Evolutionary conservation across 1,140 invertebrate species (phyloP).

Genomic region (Bombus picipes): DNA sequence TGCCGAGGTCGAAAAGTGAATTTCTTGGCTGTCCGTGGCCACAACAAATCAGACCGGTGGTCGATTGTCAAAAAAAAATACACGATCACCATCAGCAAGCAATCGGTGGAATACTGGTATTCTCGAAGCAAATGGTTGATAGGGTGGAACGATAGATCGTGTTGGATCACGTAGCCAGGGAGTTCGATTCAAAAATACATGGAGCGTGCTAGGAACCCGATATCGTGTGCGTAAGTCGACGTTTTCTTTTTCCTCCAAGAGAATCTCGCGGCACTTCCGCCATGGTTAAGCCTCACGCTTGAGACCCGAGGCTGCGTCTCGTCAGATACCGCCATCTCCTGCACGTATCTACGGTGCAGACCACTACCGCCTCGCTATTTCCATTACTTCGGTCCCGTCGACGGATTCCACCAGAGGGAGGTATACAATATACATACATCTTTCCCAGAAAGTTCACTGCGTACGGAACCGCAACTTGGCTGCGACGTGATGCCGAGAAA

Average conservation of each 20-base stretch:
- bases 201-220: slow-evolving; percentile 12
- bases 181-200: slow-evolving; percentile 53
- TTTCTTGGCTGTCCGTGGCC: not conserved
- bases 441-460: slow-evolving; percentile 36
- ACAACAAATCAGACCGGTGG: slow-evolving; percentile 33
- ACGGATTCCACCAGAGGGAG: slow-evolving; percentile 50
- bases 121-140: slow-evolving; percentile 37
- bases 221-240: slow-evolving; percentile 7
- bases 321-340: slow-evolving; percentile 61
- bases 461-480: slow-evolving; percentile 37
- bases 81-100: slow-evolving; percentile 20
- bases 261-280: slow-evolving; percentile 39
- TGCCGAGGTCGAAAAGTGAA: slow-evolving; percentile 7
- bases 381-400: slow-evolving; percentile 61
- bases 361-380: slow-evolving; percentile 71
- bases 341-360: slow-evolving; percentile 56
- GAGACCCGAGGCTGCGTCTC: slow-evolving; percentile 61
- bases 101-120: slow-evolving; percentile 5
- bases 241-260: not conserved
- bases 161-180: slow-evolving; percentile 31
- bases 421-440: slow-evolving; percentile 1
- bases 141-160: slow-evolving; percentile 49
- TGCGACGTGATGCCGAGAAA: not conserved
- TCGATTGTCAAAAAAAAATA: slow-evolving; percentile 35
- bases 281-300: slow-evolving; percentile 4